Evolutionary conservation across 2,888 invertebrate genomes (phyloP).

Genomic region (Keiferia lycopersicella): DNA sequence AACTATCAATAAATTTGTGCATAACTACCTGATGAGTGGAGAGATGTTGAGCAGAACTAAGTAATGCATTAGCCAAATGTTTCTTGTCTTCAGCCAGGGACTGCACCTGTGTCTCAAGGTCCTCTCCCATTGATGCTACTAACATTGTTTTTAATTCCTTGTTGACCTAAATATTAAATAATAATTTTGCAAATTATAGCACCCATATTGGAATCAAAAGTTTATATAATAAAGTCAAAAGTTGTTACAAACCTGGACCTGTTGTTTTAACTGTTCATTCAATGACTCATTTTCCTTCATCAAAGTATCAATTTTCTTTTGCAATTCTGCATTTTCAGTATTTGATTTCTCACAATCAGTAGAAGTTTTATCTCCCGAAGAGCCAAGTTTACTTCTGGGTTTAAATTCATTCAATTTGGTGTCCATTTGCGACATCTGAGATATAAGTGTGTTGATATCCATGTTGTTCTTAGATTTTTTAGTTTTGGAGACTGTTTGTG

Average conservation of each 20-base stretch:
- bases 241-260: conserved; percentile 83
- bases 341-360: conserved; percentile 47
- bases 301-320: conserved; percentile 83
- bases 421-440: conserved; percentile 86
- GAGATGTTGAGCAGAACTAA: conserved; percentile 92
- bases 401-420: conserved; percentile 83
- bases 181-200: background rate
- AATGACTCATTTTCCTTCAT: conserved; percentile 86
- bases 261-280: conserved; percentile 91
- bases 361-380: conserved; percentile 57
- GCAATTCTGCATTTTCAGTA: conserved; percentile 76
- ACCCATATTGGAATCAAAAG: background rate
- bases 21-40: conserved; percentile 90
- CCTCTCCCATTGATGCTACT: conserved; percentile 97
- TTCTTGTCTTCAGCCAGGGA: conserved; percentile 95
- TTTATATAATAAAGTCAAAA: background rate
- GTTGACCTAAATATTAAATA: conserved; percentile 85
- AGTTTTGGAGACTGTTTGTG: conserved; percentile 67
- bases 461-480: conserved; percentile 81
- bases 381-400: conserved; percentile 65
- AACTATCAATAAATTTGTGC: background rate
- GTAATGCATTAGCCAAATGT: conserved; percentile 90
- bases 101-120: conserved; percentile 93
- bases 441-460: conserved; percentile 84
- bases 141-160: conserved; percentile 95